These are phyloP conservation scores for Tiphia femorata DNA, from an alignment of 2,888 invertebrate species.

Conservation along the genomic window DNA sequence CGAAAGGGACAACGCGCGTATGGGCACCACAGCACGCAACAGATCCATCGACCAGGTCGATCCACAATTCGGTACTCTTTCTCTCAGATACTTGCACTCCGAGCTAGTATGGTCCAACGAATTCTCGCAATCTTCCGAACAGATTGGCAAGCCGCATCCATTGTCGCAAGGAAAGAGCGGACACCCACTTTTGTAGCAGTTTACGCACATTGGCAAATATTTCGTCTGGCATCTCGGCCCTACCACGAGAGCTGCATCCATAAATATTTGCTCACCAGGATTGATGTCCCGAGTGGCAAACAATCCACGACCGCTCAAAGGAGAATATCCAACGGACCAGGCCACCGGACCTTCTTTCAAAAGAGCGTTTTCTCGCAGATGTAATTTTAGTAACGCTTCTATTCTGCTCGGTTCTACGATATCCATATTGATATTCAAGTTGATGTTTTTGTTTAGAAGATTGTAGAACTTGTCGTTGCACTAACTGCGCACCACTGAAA, in stretches of 20 bases:
- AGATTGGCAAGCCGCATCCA: constrained; percentile 79
- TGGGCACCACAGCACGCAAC: constrained; percentile 67
- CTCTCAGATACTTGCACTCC: constrained; percentile 77
- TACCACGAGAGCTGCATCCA: constrained; percentile 78
- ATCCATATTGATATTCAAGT: no score
- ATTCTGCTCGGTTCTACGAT: constrained; percentile 36
- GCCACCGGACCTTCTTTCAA: constrained; percentile 8
- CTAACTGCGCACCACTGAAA: no score
- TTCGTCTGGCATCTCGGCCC: constrained; percentile 76
- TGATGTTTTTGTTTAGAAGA: no score
- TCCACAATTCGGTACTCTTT: constrained; percentile 71
- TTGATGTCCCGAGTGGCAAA: constrained; percentile 78
- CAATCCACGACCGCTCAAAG: constrained; percentile 79
- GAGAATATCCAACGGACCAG: constrained; percentile 76
- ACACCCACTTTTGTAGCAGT: constrained; percentile 72
- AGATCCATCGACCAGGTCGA: constrained; percentile 63
- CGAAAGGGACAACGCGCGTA: constrained; percentile 67
- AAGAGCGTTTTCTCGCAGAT: constrained; percentile 45
- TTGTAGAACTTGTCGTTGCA: no score
- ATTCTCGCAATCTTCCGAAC: constrained; percentile 76
- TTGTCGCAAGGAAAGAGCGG: constrained; percentile 72
- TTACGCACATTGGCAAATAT: constrained; percentile 74
- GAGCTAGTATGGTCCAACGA: constrained; percentile 71
- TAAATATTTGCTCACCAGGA: constrained; percentile 78
- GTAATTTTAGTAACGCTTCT: constrained; percentile 38